Percentiles rank a stretch among this genome's conserved stretches.
phyloP scores from a whole-genome alignment of 2,113 vertebrate genomes.

The Equus quagga region DNA sequence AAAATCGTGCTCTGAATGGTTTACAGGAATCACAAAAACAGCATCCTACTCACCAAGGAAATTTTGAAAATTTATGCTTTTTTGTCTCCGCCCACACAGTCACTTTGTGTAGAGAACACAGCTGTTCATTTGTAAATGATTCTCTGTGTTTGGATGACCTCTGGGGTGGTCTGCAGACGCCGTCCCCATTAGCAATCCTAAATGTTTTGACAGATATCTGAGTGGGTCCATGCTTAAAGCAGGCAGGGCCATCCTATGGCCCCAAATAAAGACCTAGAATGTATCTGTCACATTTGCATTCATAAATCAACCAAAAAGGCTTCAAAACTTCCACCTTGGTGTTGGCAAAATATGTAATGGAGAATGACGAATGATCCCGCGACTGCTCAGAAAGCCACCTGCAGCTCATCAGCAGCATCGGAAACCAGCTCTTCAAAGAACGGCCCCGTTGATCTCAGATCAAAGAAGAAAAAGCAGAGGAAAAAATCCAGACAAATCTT shows the following conservation, averaged over 20 bases:
- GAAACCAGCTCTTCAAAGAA: slow-evolving; percentile 78
- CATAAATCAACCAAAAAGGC: slow-evolving; percentile 73
- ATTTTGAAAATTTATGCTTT: not conserved
- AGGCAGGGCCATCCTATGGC: slow-evolving; percentile 23
- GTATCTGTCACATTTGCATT: slow-evolving; percentile 32
- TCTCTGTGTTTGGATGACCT: slow-evolving; percentile 11
- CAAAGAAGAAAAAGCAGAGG: slow-evolving; percentile 66
- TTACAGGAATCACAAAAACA: slow-evolving; percentile 59
- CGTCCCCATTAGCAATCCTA: not conserved
- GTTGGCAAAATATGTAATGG: slow-evolving; percentile 72
- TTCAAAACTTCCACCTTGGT: slow-evolving; percentile 63
- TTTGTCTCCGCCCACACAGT: not conserved
- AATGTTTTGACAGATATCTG: slow-evolving; percentile 60
- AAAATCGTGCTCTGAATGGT: not conserved
- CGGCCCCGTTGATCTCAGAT: slow-evolving; percentile 62
- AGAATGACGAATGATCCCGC: slow-evolving; percentile 69
- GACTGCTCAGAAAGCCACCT: slow-evolving; percentile 73
- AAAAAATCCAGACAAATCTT: slow-evolving; percentile 59
- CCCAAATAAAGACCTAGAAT: slow-evolving; percentile 63
- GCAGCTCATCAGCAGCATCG: slow-evolving; percentile 66
- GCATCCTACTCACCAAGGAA: not conserved
- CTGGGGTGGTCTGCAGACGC: slow-evolving; percentile 9
- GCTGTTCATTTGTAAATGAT: slow-evolving; percentile 62
- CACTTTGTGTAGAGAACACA: slow-evolving; percentile 40
- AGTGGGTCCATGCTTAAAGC: slow-evolving; percentile 56